Percentiles rank a stretch among this genome's conserved stretches.
Evolutionary conservation across 2,113 vertebrate species (phyloP).

Genomic region (Excalfactoria chinensis): DNA sequence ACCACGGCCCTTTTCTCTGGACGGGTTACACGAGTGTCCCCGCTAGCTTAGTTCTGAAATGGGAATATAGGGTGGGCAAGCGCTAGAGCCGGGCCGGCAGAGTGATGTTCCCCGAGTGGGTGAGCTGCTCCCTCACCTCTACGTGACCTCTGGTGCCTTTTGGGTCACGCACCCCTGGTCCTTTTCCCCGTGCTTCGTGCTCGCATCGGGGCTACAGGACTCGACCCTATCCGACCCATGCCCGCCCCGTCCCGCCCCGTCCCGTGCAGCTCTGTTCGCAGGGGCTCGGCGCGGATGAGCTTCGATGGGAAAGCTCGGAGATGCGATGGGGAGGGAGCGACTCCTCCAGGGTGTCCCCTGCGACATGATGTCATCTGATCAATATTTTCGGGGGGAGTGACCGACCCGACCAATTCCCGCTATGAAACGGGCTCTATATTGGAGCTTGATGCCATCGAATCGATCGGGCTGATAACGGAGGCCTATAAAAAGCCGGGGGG

Average conservation of each 20-base stretch:
- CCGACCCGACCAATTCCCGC: conserved; percentile 28
- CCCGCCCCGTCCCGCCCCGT: neutral
- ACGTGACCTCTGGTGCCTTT: neutral
- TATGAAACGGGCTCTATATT: conserved; percentile 59
- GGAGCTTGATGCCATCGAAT: conserved; percentile 78
- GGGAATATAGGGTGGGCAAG: neutral
- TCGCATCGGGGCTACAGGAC: neutral
- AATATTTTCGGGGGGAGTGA: conserved; percentile 57
- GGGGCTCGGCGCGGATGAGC: neutral
- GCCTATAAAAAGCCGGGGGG: conserved; percentile 83
- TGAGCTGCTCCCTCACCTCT: neutral
- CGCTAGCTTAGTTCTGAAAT: neutral
- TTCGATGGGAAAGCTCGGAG: neutral
- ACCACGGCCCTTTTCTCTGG: too few relatives aligned
- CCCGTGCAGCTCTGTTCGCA: neutral
- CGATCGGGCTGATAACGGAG: conserved; percentile 80
- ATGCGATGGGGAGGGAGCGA: conserved; percentile 29
- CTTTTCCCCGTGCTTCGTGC: neutral
- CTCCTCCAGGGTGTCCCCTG: conserved; percentile 37
- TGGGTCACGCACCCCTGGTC: neutral
- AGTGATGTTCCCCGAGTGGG: neutral
- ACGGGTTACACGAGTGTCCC: neutral
- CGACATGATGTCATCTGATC: conserved; percentile 61
- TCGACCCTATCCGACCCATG: neutral
- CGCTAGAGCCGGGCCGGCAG: too few relatives aligned